Conservation (phyloP, 1,140 invertebrate genomes). For the Frieseomelitta varia region DNA sequence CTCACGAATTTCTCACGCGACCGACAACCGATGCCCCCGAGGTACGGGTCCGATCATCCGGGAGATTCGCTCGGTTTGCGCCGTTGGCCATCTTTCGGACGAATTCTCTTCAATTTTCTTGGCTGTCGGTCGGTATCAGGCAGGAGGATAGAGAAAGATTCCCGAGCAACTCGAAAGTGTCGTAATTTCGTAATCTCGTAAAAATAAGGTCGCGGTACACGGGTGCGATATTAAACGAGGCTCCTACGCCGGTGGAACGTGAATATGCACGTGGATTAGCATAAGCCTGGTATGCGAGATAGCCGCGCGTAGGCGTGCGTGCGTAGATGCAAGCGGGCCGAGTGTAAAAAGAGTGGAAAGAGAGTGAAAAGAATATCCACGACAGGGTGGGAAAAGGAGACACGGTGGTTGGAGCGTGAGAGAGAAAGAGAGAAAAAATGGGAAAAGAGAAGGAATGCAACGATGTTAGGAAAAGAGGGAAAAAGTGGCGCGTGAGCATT, state of each 20-base stretch:
- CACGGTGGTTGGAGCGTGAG: conserved; percentile 45
- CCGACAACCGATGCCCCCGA: background rate
- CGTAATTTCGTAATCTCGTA: conserved; percentile 33
- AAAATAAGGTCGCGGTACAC: conserved; percentile 43
- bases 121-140: too few relatives aligned
- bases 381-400: conserved; percentile 42
- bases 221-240: conserved; percentile 25
- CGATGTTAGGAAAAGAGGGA: conserved; percentile 18
- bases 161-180: background rate
- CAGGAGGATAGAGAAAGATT: background rate
- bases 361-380: conserved; percentile 49
- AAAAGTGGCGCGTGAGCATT: conserved; percentile 33
- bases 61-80: background rate
- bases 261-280: conserved; percentile 56
- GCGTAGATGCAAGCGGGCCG: conserved; percentile 48
- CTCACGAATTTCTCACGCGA: background rate
- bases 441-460: conserved; percentile 25
- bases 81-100: conserved; percentile 13
- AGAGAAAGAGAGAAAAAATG: background rate
- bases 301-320: conserved; percentile 57
- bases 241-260: conserved; percentile 53
- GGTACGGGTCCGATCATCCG: background rate
- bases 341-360: conserved; percentile 50
- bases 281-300: conserved; percentile 66
- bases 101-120: background rate